Percentiles rank a stretch among this genome's conserved stretches.
phyloP scores from a whole-genome alignment of 2,888 invertebrate genomes.

The Dioctria linearis region DNA sequence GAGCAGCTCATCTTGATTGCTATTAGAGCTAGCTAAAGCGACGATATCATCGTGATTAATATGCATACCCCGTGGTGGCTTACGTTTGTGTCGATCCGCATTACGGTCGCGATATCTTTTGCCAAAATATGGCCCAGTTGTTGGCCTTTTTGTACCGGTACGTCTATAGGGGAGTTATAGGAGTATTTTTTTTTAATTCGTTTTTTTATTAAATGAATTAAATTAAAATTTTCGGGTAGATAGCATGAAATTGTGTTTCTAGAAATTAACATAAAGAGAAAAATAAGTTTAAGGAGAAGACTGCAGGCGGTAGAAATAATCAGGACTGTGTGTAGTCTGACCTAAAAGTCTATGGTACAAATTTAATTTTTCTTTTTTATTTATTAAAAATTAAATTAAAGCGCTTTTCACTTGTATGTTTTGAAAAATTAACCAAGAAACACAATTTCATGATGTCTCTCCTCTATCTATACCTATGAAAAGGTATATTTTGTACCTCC shows the following conservation, averaged over 20 bases:
- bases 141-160: slow-evolving; percentile 85
- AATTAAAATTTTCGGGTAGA: neutral
- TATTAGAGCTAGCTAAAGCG: slow-evolving; percentile 79
- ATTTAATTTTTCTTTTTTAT: neutral
- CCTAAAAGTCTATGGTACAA: neutral
- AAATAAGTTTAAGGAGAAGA: too few species aligned
- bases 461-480: neutral
- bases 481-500: slow-evolving; percentile 78
- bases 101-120: slow-evolving; percentile 68
- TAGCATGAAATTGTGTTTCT: slow-evolving; percentile 56
- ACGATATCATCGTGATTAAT: slow-evolving; percentile 98
- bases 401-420: neutral
- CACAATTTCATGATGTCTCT: slow-evolving; percentile 53
- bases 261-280: slow-evolving; percentile 29
- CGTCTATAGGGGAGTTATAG: slow-evolving; percentile 73
- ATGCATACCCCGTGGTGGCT: slow-evolving; percentile 96
- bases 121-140: slow-evolving; percentile 76
- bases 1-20: slow-evolving; percentile 81
- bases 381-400: slow-evolving; percentile 14
- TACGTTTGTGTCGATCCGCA: slow-evolving; percentile 79
- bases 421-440: slow-evolving; percentile 48
- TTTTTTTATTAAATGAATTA: neutral
- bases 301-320: neutral
- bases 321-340: neutral
- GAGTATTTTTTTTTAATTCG: neutral